These are phyloP conservation scores for Platanista minor DNA, from an alignment of 2,113 vertebrate genomes.

Conservation along the genomic window DNA sequence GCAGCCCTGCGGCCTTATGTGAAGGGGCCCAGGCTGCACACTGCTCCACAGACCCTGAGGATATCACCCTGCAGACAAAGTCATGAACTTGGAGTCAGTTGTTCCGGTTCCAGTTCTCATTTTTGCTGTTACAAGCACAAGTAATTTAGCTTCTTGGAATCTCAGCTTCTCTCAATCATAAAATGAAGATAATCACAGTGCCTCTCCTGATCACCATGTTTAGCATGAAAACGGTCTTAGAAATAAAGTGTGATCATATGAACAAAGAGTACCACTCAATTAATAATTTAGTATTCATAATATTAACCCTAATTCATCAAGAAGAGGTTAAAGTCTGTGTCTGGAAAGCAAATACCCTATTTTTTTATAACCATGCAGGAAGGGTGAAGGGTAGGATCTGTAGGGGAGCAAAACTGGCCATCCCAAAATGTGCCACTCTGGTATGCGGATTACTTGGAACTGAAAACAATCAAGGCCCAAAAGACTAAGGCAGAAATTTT, in stretches of 20 bases:
- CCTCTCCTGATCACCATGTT: neutral
- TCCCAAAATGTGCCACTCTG: neutral
- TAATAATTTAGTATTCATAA: neutral
- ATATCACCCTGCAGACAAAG: accelerated
- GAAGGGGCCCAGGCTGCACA: accelerated
- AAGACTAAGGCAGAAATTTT: neutral
- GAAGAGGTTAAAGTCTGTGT: neutral
- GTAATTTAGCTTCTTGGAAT: neutral
- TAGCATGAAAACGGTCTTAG: neutral
- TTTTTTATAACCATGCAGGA: neutral
- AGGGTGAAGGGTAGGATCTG: neutral
- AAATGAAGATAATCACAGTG: neutral
- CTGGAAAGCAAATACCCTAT: neutral
- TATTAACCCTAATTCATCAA: neutral
- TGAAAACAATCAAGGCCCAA: neutral
- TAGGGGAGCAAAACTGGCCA: neutral
- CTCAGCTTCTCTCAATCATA: neutral
- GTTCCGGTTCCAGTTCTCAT: no score
- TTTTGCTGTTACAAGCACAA: neutral
- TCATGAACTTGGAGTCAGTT: neutral
- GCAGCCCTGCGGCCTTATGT: accelerated
- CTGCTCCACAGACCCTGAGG: neutral
- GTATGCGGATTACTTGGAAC: neutral
- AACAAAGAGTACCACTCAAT: neutral
- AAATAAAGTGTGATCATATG: neutral